phyloP scores from a whole-genome alignment of 1,140 invertebrate species.

The Oedothorax gibbosus region DNA sequence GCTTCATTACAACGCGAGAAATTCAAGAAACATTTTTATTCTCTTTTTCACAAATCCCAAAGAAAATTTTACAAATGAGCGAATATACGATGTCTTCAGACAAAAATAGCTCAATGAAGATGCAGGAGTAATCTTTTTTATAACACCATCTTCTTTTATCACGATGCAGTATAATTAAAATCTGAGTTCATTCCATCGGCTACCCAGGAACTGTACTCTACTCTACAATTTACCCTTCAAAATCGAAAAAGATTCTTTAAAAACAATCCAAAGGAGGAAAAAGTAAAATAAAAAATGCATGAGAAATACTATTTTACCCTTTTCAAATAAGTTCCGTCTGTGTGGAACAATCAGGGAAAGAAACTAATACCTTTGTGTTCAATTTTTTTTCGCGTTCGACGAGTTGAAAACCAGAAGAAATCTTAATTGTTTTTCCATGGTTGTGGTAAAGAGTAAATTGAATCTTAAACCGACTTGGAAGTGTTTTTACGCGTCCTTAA shows the following conservation, averaged over 20 bases:
- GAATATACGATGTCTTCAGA: too few species aligned
- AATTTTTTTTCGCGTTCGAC: not conserved
- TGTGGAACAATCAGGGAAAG: slow-evolving; percentile 25
- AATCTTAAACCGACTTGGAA: slow-evolving; percentile 24
- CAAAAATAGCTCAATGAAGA: too few species aligned
- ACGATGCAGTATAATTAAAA: slow-evolving; percentile 34
- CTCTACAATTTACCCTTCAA: slow-evolving; percentile 32
- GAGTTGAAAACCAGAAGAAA: slow-evolving; percentile 4
- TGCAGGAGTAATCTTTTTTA: too few species aligned
- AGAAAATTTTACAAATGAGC: too few species aligned
- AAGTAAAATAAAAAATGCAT: not conserved
- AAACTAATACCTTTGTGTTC: not conserved
- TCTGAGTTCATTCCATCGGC: slow-evolving; percentile 6
- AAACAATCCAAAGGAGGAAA: slow-evolving; percentile 18
- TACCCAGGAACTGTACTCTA: slow-evolving; percentile 10
- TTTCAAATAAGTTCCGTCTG: slow-evolving; percentile 15
- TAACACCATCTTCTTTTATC: not conserved
- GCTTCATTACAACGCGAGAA: too few species aligned
- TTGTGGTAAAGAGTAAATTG: slow-evolving; percentile 32
- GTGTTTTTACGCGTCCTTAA: slow-evolving; percentile 15
- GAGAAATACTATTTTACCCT: slow-evolving; percentile 28
- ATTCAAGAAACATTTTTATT: too few species aligned
- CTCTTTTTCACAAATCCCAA: too few species aligned
- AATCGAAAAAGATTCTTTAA: slow-evolving; percentile 26
- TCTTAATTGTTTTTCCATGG: slow-evolving; percentile 47